Conservation (phyloP, 2,888 invertebrate genomes). For the Hartigia nigra region DNA sequence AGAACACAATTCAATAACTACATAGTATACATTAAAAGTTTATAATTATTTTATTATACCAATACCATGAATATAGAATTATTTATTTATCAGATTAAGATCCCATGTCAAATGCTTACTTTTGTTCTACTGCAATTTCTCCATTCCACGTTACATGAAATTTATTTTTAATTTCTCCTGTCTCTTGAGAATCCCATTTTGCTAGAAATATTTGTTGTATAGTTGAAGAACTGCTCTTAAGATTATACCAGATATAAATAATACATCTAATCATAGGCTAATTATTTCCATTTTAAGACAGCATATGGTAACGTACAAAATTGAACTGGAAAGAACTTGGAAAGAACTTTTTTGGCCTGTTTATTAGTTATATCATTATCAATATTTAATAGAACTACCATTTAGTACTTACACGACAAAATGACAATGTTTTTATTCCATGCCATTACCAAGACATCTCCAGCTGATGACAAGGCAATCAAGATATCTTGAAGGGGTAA, state of each 20-base stretch:
- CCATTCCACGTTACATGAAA: constrained; percentile 72
- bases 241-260: neutral
- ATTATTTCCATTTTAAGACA: neutral
- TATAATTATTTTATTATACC: constrained; percentile 6
- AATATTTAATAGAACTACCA: neutral
- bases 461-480: constrained; percentile 78
- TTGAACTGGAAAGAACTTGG: too few species aligned
- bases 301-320: neutral
- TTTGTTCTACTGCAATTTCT: constrained; percentile 65
- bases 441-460: constrained; percentile 77
- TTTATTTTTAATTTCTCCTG: constrained; percentile 65
- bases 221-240: neutral
- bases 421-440: constrained; percentile 75
- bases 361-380: neutral
- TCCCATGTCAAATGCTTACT: constrained; percentile 58
- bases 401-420: constrained; percentile 67
- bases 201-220: constrained; percentile 58
- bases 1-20: constrained; percentile 17
- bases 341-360: too few species aligned
- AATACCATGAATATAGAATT: neutral
- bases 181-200: constrained; percentile 72
- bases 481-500: constrained; percentile 78
- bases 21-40: constrained; percentile 2
- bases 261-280: neutral
- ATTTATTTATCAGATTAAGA: neutral